Percentiles rank a stretch among this genome's conserved stretches.
Conservation (phyloP, 2,888 invertebrate species). For the Chromoteleia sp. region DNA sequence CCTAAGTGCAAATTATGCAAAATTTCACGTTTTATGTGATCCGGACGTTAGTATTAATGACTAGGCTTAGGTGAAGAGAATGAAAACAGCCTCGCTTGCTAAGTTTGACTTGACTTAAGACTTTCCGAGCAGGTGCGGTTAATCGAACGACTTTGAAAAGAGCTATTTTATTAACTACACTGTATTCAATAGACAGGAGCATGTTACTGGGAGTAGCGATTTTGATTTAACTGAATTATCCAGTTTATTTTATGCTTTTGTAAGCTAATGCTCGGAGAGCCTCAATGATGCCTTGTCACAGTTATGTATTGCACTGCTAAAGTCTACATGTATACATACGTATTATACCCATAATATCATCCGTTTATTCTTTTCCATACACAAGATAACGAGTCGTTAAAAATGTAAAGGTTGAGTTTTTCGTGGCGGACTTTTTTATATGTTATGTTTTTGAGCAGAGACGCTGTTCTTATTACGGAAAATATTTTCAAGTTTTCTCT, state of each 20-base stretch:
- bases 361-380: constrained; percentile 44
- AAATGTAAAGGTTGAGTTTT: constrained; percentile 49
- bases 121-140: constrained; percentile 49
- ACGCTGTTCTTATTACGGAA: too few relatives aligned
- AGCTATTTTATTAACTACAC: constrained; percentile 32
- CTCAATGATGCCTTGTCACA: constrained; percentile 63
- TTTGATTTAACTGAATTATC: constrained; percentile 21
- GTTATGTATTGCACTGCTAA: constrained; percentile 64
- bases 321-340: constrained; percentile 65
- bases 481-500: too few relatives aligned
- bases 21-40: constrained; percentile 70
- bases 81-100: constrained; percentile 66
- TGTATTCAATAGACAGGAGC: constrained; percentile 14
- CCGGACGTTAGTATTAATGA: constrained; percentile 70
- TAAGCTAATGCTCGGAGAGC: constrained; percentile 58
- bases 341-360: constrained; percentile 53
- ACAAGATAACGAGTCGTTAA: constrained; percentile 45
- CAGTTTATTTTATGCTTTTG: constrained; percentile 7
- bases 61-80: constrained; percentile 68
- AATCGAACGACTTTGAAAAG: constrained; percentile 37
- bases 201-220: constrained; percentile 3
- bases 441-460: not conserved
- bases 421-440: constrained; percentile 37
- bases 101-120: constrained; percentile 60
- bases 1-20: constrained; percentile 71